Evolutionary conservation across 2,888 invertebrate species (phyloP), one percentile per base, ranked within the genome.

Genomic region (Scotopteryx bipunctaria): DNA sequence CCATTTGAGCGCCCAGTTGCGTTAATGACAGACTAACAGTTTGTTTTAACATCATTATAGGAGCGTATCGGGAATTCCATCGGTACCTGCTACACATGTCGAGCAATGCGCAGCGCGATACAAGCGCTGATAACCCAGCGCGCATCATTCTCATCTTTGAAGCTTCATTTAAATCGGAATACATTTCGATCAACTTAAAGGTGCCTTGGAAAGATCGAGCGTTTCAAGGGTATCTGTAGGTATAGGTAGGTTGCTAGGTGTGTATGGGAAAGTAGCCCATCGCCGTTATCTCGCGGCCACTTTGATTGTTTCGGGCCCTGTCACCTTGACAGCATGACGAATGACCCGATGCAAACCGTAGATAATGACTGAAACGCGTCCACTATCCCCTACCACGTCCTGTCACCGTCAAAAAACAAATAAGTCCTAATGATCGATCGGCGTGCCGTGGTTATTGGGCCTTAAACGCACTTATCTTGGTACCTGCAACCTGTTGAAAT

Each of bases 11-110:
- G 73, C 75, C 71, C 81, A 79, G 84, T 82, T 76, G 84, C 85
- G 85, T 85, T 90, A 89, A 88, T 89, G 89, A 87, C 83, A 85
- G 83, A 69, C 84, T 88, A 89, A 87, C 86, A 88, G 88, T 89
- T 89, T 90, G 89, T 89, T 88, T 89, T 85, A 89, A 88, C 90
- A 88, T 90, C 89, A 89, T 90, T 88, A 90, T 88, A 87, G 85
- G 73, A 80, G 78, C 84, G 82, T 90, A 89, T 90, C 89, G 73
- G 74, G 70, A 81, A 89, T 90, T 86, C 89, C 87, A 89, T 85
- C 86, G 79, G 77, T 85, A 83, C 81, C 82, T 82, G 74, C 59
- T 60, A 78, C 83, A 80, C 71, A 78, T 81, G 83, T 82, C 66
- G 65, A 54, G 57, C 64, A 71, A 65, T 71, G 66, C 67, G 61